Evolutionary conservation across 2,888 invertebrate species (phyloP).

Genomic region (Calameuta pallipes): DNA sequence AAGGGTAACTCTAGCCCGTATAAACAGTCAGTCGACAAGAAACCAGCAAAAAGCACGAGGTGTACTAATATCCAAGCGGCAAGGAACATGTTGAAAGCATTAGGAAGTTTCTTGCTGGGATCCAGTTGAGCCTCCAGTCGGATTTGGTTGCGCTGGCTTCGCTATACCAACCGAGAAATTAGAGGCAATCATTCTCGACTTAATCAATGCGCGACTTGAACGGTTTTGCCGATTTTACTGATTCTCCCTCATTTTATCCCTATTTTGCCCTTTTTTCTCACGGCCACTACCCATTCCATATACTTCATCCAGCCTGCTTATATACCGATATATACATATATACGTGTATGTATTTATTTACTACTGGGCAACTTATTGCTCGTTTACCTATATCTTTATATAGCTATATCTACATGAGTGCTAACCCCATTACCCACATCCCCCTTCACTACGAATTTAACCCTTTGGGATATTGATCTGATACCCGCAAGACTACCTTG

Average conservation of each 20-base stretch:
- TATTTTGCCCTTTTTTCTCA: neutral
- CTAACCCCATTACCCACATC: too few species aligned
- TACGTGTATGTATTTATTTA: too few species aligned
- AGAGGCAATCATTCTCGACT: slow-evolving; percentile 61
- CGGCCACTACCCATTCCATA: neutral
- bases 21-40: neutral
- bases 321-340: too few species aligned
- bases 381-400: too few species aligned
- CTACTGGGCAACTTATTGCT: too few species aligned
- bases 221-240: slow-evolving; percentile 32
- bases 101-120: slow-evolving; percentile 58
- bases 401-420: too few species aligned
- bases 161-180: slow-evolving; percentile 44
- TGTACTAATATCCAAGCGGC: slow-evolving; percentile 1
- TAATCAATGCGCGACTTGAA: slow-evolving; percentile 54
- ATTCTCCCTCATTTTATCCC: slow-evolving; percentile 28
- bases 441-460: too few species aligned
- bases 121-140: neutral
- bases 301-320: too few species aligned
- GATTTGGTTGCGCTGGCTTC: slow-evolving; percentile 10
- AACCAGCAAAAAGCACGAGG: neutral
- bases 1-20: neutral
- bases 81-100: slow-evolving; percentile 57
- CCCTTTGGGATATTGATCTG: too few species aligned
- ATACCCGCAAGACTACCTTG: too few species aligned